Base-by-base conservation (phyloP, 2,797 vertebrate species). In the Pipistrellus nathusii region DNA sequence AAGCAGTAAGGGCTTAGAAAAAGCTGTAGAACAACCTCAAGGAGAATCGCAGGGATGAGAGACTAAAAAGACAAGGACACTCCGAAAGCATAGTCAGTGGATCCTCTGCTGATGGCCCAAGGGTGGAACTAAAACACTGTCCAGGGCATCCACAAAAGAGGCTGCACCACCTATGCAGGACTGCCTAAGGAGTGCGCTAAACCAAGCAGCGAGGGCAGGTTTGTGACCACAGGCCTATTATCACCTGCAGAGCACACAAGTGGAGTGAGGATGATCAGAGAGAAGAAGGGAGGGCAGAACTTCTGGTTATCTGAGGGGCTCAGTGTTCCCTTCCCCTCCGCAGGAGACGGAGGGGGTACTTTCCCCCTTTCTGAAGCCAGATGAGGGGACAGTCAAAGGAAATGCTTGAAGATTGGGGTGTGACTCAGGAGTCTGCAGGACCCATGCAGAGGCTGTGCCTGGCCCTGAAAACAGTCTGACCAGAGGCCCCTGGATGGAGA, bases 81-180 rank as follows among this genome's bases (percentile, higher is more conserved):
- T 35, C 51, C 3, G 1, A 32, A 55, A 15, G 12, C 55, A 17
- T 1, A 15, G 18, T 55, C 25, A 32, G n/a, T 18, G 57, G 75
- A 8, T 35, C 48, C 21, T 73, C 76, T 23, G 17, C 55, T 41
- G 88, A 41, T 15, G n/a, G 46, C 32, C 46, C 55, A 18, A 48
- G 11, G 30, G 41, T 18, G 44, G 32, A 2, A 57, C 14, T 35
- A 20, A 38, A 35, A 57, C 30, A 10, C 27, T 2, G 0, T 18
- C 30, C 13, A 27, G 20, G 1, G 0, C 20, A 55, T 2, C 23
- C 8, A n/a, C 4, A 3, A 48, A 62, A 41, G 55, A 30, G 8
- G 2, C 3, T 6, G 8, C 14, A 25, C 8, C 51, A 3, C 27
- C 30, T 23, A 0, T 0, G 1, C 4, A 12, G 44, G n/a, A 57